phyloP scores from a whole-genome alignment of 2,888 invertebrate genomes.

The Rhorus exstirpatorius region DNA sequence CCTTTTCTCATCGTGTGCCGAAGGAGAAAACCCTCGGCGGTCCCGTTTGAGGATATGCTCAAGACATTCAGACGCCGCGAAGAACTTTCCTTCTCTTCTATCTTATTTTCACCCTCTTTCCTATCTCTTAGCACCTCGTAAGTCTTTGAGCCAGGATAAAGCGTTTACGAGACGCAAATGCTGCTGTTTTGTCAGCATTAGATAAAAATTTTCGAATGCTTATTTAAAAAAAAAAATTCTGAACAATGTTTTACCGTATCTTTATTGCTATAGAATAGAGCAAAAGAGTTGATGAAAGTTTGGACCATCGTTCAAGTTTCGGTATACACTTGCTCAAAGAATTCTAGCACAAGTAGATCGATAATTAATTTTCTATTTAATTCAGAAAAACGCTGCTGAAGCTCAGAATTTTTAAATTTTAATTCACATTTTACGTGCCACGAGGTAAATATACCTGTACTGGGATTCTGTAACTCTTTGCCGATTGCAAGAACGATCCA shows the following conservation, averaged over 20 bases:
- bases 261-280: too few species aligned
- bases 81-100: conserved; percentile 58
- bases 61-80: conserved; percentile 62
- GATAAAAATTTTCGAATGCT: not conserved
- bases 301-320: too few species aligned
- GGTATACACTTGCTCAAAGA: too few species aligned
- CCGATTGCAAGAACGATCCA: too few species aligned
- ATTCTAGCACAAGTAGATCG: too few species aligned
- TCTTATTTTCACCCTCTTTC: conserved; percentile 23
- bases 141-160: conserved; percentile 26
- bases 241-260: not conserved
- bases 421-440: too few species aligned
- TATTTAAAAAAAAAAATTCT: not conserved
- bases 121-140: conserved; percentile 27
- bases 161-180: not conserved
- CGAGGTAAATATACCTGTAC: too few species aligned
- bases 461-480: too few species aligned
- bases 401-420: too few species aligned
- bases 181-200: not conserved
- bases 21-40: conserved; percentile 70
- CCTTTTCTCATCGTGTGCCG: conserved; percentile 23
- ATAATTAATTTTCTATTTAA: too few species aligned
- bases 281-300: too few species aligned
- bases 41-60: conserved; percentile 79
- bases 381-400: too few species aligned